Evolutionary conservation across 2,113 vertebrate species (phyloP).

Genomic region (Entelurus aequoreus): DNA sequence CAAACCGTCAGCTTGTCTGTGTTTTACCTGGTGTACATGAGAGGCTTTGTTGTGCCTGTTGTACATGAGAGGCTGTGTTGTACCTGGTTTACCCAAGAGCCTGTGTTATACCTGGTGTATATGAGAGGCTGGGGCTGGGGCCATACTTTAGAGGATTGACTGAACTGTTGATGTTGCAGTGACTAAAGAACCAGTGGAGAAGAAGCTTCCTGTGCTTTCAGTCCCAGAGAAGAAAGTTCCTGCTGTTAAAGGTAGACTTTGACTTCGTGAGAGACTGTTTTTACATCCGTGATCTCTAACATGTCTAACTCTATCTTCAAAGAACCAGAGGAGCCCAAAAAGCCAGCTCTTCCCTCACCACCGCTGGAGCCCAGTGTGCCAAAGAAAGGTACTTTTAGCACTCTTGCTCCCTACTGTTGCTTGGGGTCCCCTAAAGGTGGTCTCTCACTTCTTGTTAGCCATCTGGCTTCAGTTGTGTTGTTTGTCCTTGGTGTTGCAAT

Average conservation of each 20-base stretch:
- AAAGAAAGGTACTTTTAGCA: conserved; percentile 61
- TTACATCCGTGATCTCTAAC: conserved; percentile 6
- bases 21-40: no score
- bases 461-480: not conserved
- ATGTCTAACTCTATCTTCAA: conserved; percentile 47
- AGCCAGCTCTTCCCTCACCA: conserved; percentile 51
- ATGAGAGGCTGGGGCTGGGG: not conserved
- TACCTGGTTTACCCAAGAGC: not conserved
- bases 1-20: not conserved
- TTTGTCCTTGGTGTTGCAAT: not conserved
- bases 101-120: not conserved
- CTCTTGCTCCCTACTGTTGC: conserved; percentile 2
- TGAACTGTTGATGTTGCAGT: conserved; percentile 49
- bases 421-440: not conserved
- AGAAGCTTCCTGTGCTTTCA: conserved; percentile 62
- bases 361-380: conserved; percentile 38
- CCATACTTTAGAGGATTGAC: conserved; percentile 19
- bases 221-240: conserved; percentile 72
- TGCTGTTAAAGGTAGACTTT: conserved; percentile 75
- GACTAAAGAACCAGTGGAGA: conserved; percentile 67
- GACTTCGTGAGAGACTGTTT: not conserved
- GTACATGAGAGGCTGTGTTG: not conserved
- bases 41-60: no score
- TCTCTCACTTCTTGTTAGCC: conserved; percentile 23
- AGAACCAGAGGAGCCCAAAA: conserved; percentile 77